Percentiles rank a stretch among this genome's conserved stretches.
phyloP scores from a whole-genome alignment of 2,797 vertebrate genomes.

The Sitta carolinensis region DNA sequence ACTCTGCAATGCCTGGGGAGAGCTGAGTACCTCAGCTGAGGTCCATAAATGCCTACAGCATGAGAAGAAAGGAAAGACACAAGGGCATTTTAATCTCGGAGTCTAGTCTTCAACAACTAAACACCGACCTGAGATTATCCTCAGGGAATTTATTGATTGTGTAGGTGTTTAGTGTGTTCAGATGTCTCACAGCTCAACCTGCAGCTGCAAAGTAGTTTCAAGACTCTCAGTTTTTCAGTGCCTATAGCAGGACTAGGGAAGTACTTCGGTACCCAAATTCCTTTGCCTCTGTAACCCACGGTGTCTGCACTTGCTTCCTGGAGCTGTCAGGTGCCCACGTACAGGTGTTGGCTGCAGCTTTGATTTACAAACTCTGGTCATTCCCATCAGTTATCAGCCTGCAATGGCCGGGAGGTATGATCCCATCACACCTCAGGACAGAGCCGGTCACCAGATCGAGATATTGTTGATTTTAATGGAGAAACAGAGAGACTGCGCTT shows the following conservation, averaged over 20 bases:
- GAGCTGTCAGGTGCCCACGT: background rate
- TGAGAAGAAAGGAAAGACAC: background rate
- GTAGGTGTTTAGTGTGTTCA: background rate
- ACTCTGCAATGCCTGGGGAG: background rate
- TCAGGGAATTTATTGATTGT: background rate
- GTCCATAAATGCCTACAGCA: background rate
- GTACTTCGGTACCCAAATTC: background rate
- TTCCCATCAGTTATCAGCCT: background rate
- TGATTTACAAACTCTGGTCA: background rate
- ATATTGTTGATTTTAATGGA: accelerated
- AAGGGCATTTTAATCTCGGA: background rate
- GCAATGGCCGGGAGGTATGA: accelerated
- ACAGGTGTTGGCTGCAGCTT: background rate
- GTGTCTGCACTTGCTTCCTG: background rate
- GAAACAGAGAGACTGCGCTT: accelerated
- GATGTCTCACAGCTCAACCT: background rate
- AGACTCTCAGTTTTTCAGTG: background rate
- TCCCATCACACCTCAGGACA: background rate
- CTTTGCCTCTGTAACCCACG: accelerated
- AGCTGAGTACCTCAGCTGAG: background rate
- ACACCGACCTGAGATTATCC: background rate
- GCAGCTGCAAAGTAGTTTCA: background rate
- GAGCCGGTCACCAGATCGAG: accelerated
- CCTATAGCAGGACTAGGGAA: background rate
- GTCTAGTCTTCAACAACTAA: background rate